These are phyloP conservation scores for Apteryx owenii DNA, from an alignment of 2,113 vertebrate species.

Conservation along the genomic window DNA sequence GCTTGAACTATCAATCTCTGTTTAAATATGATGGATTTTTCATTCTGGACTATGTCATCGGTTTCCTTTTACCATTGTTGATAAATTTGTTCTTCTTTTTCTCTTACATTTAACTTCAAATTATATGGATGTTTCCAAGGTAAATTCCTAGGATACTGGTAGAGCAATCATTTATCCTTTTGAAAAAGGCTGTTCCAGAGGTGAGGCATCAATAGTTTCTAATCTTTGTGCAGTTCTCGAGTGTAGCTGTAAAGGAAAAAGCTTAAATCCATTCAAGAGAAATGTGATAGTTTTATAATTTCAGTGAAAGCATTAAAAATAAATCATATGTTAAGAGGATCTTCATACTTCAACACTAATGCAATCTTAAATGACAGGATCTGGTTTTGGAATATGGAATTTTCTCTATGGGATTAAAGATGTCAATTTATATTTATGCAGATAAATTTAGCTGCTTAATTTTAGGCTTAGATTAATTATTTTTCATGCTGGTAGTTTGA, in stretches of 20 bases:
- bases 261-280: neutral
- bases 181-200: neutral
- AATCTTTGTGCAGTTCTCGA: neutral
- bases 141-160: neutral
- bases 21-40: neutral
- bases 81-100: neutral
- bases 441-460: constrained; percentile 48
- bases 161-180: neutral
- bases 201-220: neutral
- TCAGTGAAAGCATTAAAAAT: constrained; percentile 44
- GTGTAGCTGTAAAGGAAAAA: neutral
- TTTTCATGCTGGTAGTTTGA: constrained; percentile 1
- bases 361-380: constrained; percentile 30
- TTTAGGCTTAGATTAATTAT: constrained; percentile 32
- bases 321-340: constrained; percentile 56
- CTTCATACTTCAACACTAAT: constrained; percentile 7
- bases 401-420: constrained; percentile 46
- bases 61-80: neutral
- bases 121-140: neutral
- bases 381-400: neutral
- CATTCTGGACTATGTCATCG: neutral
- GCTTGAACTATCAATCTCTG: neutral
- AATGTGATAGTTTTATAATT: constrained; percentile 9
- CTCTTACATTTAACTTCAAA: neutral
- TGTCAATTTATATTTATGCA: constrained; percentile 42